phyloP scores from a whole-genome alignment of 2,113 vertebrate species.

The Hassar affinis region DNA sequence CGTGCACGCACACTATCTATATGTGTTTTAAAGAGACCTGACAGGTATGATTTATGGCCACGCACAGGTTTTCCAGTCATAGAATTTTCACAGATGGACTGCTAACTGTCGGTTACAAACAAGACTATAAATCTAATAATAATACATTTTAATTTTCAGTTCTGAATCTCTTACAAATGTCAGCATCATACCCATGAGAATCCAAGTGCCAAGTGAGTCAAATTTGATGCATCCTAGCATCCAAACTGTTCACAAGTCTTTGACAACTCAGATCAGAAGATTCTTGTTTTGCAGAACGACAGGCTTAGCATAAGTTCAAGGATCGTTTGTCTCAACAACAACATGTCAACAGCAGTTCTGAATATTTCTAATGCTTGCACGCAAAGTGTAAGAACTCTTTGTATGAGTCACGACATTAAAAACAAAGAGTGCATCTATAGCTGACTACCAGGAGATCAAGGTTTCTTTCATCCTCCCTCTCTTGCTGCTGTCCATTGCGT shows the following conservation, averaged over 20 bases:
- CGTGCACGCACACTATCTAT: conserved; percentile 10
- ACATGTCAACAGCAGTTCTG: conserved; percentile 33
- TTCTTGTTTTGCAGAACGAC: conserved; percentile 32
- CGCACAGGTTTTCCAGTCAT: conserved; percentile 25
- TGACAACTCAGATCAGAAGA: conserved; percentile 42
- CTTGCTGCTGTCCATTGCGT: conserved; percentile 33
- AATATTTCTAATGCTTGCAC: conserved; percentile 14
- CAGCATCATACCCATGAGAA: neutral
- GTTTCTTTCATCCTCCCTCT: conserved; percentile 52
- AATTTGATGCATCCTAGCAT: neutral
- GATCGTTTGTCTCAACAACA: conserved; percentile 23
- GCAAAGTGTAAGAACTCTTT: conserved; percentile 9
- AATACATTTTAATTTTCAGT: neutral
- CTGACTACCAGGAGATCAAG: conserved; percentile 50
- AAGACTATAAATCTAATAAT: neutral
- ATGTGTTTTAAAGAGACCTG: conserved; percentile 22
- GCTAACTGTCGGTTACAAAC: neutral
- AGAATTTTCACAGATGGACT: conserved; percentile 31
- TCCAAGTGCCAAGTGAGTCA: neutral
- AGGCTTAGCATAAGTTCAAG: conserved; percentile 28
- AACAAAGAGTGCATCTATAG: conserved; percentile 29
- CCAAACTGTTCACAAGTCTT: conserved; percentile 17
- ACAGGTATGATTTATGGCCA: conserved; percentile 43
- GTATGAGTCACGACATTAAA: conserved; percentile 46
- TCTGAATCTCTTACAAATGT: neutral